Percentiles rank a stretch among this genome's conserved stretches.
phyloP scores from a whole-genome alignment of 2,113 vertebrate genomes.

The Potamarius usumacintae region DNA sequence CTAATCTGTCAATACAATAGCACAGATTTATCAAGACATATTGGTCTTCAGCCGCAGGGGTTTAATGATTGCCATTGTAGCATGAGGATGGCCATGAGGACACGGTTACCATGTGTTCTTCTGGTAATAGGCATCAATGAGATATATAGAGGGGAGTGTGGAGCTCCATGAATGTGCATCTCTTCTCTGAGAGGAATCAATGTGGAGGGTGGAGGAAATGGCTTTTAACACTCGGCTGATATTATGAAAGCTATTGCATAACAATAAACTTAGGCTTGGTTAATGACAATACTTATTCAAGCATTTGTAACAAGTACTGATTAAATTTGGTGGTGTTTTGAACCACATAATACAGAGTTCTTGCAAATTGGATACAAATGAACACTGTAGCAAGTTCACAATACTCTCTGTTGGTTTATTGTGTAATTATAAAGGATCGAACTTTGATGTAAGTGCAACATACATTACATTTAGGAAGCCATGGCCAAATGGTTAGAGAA shows the following conservation, averaged over 20 bases:
- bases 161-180: conserved; percentile 7
- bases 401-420: background rate
- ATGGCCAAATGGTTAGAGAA: no score
- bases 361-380: background rate
- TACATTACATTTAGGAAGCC: background rate
- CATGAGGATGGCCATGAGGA: conserved; percentile 42
- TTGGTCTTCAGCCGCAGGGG: conserved; percentile 56
- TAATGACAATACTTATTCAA: conserved; percentile 10
- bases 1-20: conserved; percentile 67
- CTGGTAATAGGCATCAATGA: conserved; percentile 34
- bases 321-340: background rate
- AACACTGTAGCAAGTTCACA: background rate
- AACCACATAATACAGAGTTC: background rate
- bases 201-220: background rate
- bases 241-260: conserved; percentile 10
- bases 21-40: conserved; percentile 64
- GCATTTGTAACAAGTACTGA: background rate
- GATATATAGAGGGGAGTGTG: conserved; percentile 16
- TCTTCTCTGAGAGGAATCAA: background rate
- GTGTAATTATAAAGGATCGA: background rate
- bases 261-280: background rate
- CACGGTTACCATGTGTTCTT: conserved; percentile 7
- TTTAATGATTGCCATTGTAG: conserved; percentile 60
- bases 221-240: background rate
- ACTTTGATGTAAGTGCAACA: background rate